Evolutionary conservation across 2,888 invertebrate species (phyloP), one percentile per base, ranked within the genome.

Genomic region (Zelleria hepariella): DNA sequence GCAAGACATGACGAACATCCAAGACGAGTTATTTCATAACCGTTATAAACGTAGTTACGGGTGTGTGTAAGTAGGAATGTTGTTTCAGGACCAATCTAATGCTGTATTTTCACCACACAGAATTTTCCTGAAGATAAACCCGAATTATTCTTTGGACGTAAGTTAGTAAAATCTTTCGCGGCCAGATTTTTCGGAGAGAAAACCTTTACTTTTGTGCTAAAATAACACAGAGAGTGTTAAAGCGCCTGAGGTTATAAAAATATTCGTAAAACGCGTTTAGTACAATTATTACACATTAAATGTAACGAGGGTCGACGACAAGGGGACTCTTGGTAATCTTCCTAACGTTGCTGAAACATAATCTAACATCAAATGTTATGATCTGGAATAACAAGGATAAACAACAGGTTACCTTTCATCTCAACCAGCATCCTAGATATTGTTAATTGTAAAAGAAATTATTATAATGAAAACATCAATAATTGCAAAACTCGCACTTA

Each of bases 281-380:
- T n/a, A 58, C 42, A 58, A 53, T 53, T 49, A 56, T 56, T 56
- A n/a, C 56, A 27, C 58, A 58, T 52, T 58, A 58, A 58, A 26
- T 52, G 20, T 18, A 58, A 58, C 20, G 58, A 58, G 32, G 51
- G 58, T 49, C 24, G 47, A 48, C 47, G 48, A 48, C 15, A 21
- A n/a, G 25, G 49, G 23, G 18, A 49, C 57, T 42, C 32, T 10
- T 42, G 32, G 32, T 42, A 42, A 42, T 42, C 32, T 42, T 42
- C 15, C 32, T 42, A 42, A 15, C 32, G 32, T 15, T 42, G 32
- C 32, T 15, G 32, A 42, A 42, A 42, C 32, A 42, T 42, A 42
- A 42, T 42, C 32, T 42, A 42, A 42, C 32, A 42, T 42, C 32
- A 42, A 42, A 42, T 42, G 32, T 42, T 42, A 42, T 15, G 32